Base-by-base conservation (phyloP, 1,140 invertebrate genomes). In the Drosophila fuyamai region DNA sequence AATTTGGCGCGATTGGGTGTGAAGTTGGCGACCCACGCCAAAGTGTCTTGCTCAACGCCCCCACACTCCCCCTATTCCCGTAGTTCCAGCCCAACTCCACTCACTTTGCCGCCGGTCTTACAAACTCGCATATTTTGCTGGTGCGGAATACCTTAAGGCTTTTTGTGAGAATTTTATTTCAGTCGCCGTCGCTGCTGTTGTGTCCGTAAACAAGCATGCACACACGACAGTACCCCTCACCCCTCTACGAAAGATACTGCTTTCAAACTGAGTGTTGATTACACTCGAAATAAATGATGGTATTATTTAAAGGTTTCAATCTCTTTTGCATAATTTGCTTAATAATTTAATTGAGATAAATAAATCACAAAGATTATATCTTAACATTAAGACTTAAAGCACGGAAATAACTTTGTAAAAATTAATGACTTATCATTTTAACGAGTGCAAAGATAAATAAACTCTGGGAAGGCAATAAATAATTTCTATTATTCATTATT, bases 1-100 rank as follows among this genome's bases (percentile, higher is more conserved):
- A 89, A 86, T 86, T 86, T 89, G 66, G 76, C 84, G 79, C 83
- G 79, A 89, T 83, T 83, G 84, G 67, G 84, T 86, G 83, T 83
- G 84, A 88, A 86, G 76, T 88, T 83, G 83, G 75, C 79, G 81
- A 60, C 67, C 68, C 57, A 65, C 58, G 40, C 46, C 61, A 35
- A 47, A 60, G 60, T 59, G 43, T 43, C 54, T 59, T 47, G 38
- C 9, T 40, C 44, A 47, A 36, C 12, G 7, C 35, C 38, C 23
- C 23, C 3, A 23, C 23, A 23, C 23, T 48, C 29, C 50, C 38
- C 16, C 14, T 63, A 48, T 67, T 62, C 8, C 35, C 48, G 40
- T 23, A 16, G 41, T 54, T 66, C 54, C 55, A 56, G 48, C 38
- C 27, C 62, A 61, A 44, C 62, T 56, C 43, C 53, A 67, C 18